Conservation (phyloP, 2,113 vertebrate genomes). For the Tyrannus savana region DNA sequence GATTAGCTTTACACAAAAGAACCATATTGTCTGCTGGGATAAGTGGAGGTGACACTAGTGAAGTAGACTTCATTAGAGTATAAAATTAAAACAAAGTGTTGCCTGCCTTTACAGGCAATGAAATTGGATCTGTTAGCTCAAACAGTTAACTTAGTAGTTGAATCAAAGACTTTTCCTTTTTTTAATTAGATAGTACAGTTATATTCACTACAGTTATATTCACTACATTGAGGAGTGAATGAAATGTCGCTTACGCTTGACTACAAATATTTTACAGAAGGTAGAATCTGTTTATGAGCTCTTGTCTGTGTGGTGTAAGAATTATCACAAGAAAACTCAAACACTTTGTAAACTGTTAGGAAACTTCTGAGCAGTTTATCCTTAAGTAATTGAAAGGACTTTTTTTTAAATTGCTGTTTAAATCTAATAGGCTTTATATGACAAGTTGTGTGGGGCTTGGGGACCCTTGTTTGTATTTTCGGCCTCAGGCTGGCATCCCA, state of each 20-base stretch:
- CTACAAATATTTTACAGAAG: neutral
- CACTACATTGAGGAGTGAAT: neutral
- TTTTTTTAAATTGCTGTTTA: neutral
- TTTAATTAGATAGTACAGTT: neutral
- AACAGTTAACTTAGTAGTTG: neutral
- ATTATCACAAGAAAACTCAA: neutral
- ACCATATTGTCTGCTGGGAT: constrained; percentile 3
- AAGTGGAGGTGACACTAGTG: constrained; percentile 7
- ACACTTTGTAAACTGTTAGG: neutral
- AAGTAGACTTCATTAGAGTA: constrained; percentile 16
- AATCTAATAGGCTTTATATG: neutral
- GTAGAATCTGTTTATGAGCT: neutral
- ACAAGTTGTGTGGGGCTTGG: neutral
- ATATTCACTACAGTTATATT: neutral
- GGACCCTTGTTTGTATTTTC: neutral
- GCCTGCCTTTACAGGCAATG: neutral
- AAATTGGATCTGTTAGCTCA: neutral
- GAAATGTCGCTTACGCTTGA: neutral
- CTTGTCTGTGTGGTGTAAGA: neutral
- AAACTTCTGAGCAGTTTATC: neutral
- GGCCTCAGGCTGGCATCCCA: neutral
- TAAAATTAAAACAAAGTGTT: constrained; percentile 31
- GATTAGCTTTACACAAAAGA: constrained; percentile 45
- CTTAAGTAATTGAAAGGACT: neutral
- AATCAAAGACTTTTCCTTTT: neutral